Conservation (phyloP, 2,797 vertebrate genomes). For the Periparus ater region DNA sequence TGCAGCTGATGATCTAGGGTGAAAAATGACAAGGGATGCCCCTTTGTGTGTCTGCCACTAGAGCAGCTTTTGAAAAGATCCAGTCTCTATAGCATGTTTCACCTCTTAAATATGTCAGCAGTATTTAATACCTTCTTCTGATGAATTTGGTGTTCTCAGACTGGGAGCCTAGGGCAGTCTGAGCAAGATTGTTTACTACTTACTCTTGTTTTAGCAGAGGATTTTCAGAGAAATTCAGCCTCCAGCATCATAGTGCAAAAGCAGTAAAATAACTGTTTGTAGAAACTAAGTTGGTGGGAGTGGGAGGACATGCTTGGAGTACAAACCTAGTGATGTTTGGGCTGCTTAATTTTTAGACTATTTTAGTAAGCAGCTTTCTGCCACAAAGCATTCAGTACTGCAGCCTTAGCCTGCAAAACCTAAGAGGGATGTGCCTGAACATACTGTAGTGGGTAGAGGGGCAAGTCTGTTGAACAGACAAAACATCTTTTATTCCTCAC, state of each 20-base stretch:
- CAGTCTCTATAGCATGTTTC: background rate
- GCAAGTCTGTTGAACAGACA: background rate
- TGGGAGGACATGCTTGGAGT: background rate
- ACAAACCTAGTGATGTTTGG: background rate
- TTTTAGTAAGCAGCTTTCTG: background rate
- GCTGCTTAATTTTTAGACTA: background rate
- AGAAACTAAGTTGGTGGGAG: background rate
- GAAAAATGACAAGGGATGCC: background rate
- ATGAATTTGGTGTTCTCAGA: accelerated
- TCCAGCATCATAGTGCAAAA: background rate
- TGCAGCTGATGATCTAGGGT: background rate
- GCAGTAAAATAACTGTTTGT: background rate
- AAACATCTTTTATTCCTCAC: background rate
- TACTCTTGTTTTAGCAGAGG: background rate
- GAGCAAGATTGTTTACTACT: background rate
- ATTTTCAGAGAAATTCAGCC: background rate
- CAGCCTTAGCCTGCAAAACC: background rate
- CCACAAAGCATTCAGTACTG: background rate
- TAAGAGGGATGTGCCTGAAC: background rate
- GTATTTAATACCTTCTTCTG: background rate
- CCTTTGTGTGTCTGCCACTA: background rate
- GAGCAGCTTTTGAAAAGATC: background rate
- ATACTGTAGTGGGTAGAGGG: background rate
- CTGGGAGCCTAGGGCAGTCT: background rate
- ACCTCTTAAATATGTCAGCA: background rate